Base-by-base conservation (phyloP, 2,797 vertebrate genomes). In the Schizopygopsis pylzovi region DNA sequence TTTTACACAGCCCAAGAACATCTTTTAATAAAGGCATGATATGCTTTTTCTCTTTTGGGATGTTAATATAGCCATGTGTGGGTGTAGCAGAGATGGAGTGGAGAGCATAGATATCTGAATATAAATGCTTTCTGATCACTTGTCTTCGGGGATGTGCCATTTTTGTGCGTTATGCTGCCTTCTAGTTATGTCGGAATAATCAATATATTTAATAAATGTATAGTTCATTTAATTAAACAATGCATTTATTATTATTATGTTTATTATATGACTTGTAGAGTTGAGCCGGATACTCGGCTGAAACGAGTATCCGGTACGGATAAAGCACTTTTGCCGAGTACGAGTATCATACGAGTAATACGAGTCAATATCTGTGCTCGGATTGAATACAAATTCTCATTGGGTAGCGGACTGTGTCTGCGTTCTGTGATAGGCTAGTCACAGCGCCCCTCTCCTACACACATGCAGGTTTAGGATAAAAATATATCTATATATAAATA, bases 11-110 rank as follows among this genome's bases (percentile, higher is more conserved):
- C 47, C 47, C 7, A 43, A 70, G 83, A 79, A 79, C 76, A 79
- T 56, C 76, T 70, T 85, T 85, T 85, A 79, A 85, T 85, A 84
- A 77, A 77, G 82, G 47, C 61, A 86, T 87, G 75, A 90, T 92
- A 83, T 70, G 91, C 67, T 16, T 65, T 87, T 79, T 87, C 87
- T 88, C 90, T 84, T 87, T 86, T 86, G 65, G 83, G 88, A 89
- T 90, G 72, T 85, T 87, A 54, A 88, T 82, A 82, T 83, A 86
- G 87, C 67, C 85, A 37, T 81, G 22, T 90, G 87, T 88, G 49
- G 63, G 73, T 81, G 86, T 86, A 87, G 84, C 88, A 12, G 84
- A 59, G 43, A 52, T 65, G 22, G 71, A 22, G 59, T 20, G 28
- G 54, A 75, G 41, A 49, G 4, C 10, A 65, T 65, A 65, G 43